Evolutionary conservation across 2,888 invertebrate species (phyloP).

Genomic region (Limnephilus marmoratus): DNA sequence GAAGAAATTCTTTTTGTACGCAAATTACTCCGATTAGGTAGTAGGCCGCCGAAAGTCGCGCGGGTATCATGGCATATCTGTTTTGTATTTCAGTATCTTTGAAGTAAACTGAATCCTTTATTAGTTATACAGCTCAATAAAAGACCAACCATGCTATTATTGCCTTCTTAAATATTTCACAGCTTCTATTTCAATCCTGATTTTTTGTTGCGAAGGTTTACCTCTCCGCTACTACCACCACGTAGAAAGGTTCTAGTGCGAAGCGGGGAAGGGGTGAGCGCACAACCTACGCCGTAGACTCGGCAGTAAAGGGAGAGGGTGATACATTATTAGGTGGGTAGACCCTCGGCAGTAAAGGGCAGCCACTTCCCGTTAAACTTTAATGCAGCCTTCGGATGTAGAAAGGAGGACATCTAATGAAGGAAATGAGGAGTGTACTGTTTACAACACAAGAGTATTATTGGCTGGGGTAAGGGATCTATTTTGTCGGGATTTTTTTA

Average conservation of each 20-base stretch:
- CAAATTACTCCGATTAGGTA: no score
- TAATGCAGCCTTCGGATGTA: not conserved
- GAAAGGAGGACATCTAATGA: not conserved
- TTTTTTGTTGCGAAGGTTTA: not conserved
- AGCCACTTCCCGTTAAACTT: not conserved
- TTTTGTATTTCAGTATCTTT: no score
- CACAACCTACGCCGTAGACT: not conserved
- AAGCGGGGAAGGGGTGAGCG: not conserved
- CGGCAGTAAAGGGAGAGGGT: not conserved
- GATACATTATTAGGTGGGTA: not conserved
- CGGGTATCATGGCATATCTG: no score
- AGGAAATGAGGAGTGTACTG: not conserved
- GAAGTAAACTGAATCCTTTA: not conserved
- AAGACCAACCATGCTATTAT: not conserved
- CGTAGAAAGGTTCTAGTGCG: not conserved
- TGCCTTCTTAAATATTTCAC: not conserved
- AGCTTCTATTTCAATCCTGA: not conserved
- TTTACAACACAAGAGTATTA: not conserved
- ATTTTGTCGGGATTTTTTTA: not conserved
- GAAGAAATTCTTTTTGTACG: no score
- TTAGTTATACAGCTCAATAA: not conserved
- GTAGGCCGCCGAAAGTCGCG: no score
- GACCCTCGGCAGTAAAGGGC: not conserved
- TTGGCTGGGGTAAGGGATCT: not conserved
- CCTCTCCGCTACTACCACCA: not conserved